Base-by-base conservation (phyloP, 2,888 invertebrate genomes). In the Agrochola litura region DNA sequence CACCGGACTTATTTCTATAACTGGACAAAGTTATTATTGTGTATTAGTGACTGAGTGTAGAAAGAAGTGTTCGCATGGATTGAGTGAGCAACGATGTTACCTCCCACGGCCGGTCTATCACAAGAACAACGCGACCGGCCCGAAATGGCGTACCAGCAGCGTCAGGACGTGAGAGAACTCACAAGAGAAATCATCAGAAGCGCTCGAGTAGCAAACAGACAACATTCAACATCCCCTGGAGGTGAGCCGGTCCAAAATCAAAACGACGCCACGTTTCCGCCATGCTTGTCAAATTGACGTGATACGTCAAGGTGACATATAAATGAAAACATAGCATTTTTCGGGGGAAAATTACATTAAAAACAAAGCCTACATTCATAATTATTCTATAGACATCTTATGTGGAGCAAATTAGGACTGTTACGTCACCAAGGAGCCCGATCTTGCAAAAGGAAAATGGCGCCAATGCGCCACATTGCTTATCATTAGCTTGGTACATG, bases 231-330 rank as follows among this genome's bases (percentile, higher is more conserved):
- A 91, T 96, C 97, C 85, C 96, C 96, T 91, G 96, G 95, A 95
- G 96, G 96, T 97, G 93, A 95, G 95, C 92, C 92, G 93, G 93
- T 90, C 89, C 89, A 88, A 90, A 91, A 90, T 92, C 91, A 93
- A 94, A 94, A 94, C 94, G 96, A 96, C 96, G 97, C 96, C 96
- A 96, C 96, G 96, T 96, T 96, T 96, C 95, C 95, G 96, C 96
- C 96, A 96, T 95, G 93, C 95, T 94, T 97, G 97, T 97, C 97
- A 97, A 92, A 93, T 94, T 97, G 97, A 97, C 97, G 90, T 93
- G 89, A 94, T 95, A 95, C 93, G 97, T 97, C 97, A 97, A 96
- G 95, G 95, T 97, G 97, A 97, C 97, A 96, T 95, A 90, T 92
- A 92, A 91, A 95, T 89, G 92, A 96, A 96, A 96, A 96, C 96